A percentile compares a stretch with the other conserved stretches of the same genome.
Evolutionary conservation across 2,113 vertebrate species (phyloP).

Genomic region (Rhinoderma darwinii): DNA sequence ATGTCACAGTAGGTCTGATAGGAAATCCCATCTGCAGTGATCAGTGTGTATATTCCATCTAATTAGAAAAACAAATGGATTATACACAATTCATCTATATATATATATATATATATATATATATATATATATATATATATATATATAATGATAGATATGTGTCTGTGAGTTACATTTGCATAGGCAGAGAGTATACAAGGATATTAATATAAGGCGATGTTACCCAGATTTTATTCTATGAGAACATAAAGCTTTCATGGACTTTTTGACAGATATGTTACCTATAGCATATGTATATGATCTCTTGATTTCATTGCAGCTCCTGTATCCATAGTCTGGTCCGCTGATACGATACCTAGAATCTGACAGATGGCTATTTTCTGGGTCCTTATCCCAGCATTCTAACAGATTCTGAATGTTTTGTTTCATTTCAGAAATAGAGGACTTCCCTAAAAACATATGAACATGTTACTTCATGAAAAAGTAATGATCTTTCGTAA

Average conservation of each 20-base stretch:
- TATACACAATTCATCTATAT: too few species aligned
- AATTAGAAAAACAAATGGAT: too few species aligned
- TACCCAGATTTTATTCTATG: too few species aligned
- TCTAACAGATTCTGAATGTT: conserved; percentile 26
- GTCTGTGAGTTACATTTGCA: too few species aligned
- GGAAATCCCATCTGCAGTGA: neutral
- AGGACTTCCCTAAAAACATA: neutral
- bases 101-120: too few species aligned
- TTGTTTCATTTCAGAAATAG: conserved; percentile 15
- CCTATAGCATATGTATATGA: neutral
- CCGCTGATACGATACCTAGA: conserved; percentile 21
- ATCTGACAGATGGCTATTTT: neutral
- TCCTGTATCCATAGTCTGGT: neutral
- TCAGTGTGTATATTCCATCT: conserved; percentile 64
- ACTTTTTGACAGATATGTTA: neutral
- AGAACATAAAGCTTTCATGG: too few species aligned
- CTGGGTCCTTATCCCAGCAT: neutral
- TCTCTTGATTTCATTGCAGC: conserved; percentile 36
- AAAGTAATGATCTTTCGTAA: too few species aligned
- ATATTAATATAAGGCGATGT: too few species aligned
- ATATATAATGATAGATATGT: too few species aligned
- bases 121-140: too few species aligned
- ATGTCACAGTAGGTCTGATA: conserved; percentile 76
- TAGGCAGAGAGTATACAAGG: too few species aligned
- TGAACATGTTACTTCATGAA: neutral